These are phyloP conservation scores for Hydrolagus colliei DNA, from an alignment of 2,797 vertebrate species.

Conservation along the genomic window DNA sequence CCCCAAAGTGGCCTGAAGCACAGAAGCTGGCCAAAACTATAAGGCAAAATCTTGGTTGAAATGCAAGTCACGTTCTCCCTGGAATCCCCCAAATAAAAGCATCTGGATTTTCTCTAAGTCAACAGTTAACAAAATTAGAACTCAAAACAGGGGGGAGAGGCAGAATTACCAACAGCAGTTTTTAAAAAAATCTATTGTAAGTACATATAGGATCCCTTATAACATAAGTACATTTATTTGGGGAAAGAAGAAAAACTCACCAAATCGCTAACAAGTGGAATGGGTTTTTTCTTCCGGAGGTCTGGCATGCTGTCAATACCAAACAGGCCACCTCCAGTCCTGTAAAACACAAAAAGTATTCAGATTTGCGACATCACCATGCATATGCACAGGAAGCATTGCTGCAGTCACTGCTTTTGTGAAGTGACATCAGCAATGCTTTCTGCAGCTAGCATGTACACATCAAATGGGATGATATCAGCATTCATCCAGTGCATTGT, in stretches of 20 bases:
- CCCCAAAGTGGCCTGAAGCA: too few species aligned
- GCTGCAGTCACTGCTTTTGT: background rate
- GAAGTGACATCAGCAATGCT: too few species aligned
- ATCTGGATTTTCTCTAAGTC: too few species aligned
- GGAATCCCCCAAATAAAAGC: background rate
- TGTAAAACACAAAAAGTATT: constrained; percentile 43
- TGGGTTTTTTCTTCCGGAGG: constrained; percentile 87
- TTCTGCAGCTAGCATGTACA: too few species aligned
- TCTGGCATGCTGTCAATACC: constrained; percentile 98
- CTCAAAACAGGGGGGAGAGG: background rate
- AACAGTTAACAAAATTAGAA: background rate
- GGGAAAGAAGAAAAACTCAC: constrained; percentile 63
- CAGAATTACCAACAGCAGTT: background rate
- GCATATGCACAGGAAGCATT: too few species aligned
- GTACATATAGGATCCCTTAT: background rate
- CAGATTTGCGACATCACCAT: background rate
- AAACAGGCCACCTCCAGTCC: constrained; percentile 80
- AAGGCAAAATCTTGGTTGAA: too few species aligned
- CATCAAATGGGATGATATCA: background rate
- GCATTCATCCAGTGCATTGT: too few species aligned
- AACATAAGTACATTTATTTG: background rate
- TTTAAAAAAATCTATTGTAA: constrained; percentile 5
- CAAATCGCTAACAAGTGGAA: constrained; percentile 93
- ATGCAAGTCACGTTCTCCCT: too few species aligned
- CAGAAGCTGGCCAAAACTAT: too few species aligned